Evolutionary conservation across 2,888 invertebrate species (phyloP).

Genomic region (Phortica okadai): DNA sequence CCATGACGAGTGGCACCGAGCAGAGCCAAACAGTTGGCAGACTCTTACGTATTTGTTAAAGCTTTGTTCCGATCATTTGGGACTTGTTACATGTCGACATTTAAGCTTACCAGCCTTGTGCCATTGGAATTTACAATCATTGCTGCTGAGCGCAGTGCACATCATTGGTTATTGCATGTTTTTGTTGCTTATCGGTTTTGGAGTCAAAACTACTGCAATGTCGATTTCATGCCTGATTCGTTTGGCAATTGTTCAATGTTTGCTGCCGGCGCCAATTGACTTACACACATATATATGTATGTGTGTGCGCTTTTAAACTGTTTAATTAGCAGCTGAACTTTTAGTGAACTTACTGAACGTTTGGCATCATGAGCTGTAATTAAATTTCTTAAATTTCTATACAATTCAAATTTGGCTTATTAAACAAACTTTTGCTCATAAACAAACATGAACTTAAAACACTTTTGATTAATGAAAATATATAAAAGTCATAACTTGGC

Average conservation of each 20-base stretch:
- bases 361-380: not conserved
- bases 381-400: not conserved
- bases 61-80: no score
- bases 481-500: not conserved
- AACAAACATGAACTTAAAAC: not conserved
- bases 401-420: no score
- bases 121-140: no score
- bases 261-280: not conserved
- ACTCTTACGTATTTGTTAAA: no score
- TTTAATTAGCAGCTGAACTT: not conserved
- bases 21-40: no score
- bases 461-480: conserved; percentile 8
- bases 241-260: not conserved
- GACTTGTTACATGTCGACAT: no score
- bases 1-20: no score
- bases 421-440: not conserved
- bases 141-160: no score
- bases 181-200: no score
- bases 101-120: no score
- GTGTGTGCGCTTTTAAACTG: not conserved
- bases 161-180: no score
- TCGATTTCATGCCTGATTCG: not conserved
- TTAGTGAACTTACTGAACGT: not conserved
- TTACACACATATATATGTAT: not conserved
- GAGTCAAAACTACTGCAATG: no score